Evolutionary conservation across 2,797 vertebrate species (phyloP), one percentile per base, ranked within the genome.

Genomic region (Clarias pachynema): DNA sequence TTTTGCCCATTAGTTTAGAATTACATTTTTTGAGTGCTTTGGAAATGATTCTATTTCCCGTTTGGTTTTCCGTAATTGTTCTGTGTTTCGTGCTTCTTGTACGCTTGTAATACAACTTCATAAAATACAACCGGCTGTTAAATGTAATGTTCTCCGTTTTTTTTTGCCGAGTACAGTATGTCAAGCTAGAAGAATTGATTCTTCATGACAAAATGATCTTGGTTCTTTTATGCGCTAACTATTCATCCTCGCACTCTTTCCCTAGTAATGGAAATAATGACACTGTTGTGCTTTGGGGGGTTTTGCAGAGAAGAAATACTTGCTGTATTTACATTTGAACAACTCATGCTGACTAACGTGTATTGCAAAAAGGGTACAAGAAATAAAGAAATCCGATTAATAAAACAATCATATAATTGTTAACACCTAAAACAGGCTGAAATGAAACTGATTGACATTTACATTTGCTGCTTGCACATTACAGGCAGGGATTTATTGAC

Each of bases 61-160:
- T 81, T 68, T 81, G 63, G 79, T 56, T 68, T 81, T 68, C 26
- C n/a, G 1, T 68, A 49, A 81, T 81, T 81, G 63, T 81, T 68
- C 79, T 24, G 63, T 68, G 62, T 65, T 53, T 31, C 26, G 10
- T 5, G 79, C 44, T 40, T 66, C 79, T 16, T 44, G 34, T 79
- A 26, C 0, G 24, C 79, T 31, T 53, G 40, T 24, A 49, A 65
- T 81, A 49, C 15, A 53, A 26, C 63, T 37, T 40, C 40, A 20
- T 53, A 44, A 53, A 12, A 65, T 31, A 66, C 16, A 29, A 53
- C 26, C 2, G 9, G 53, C 63, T 29, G 20, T 26, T 34, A 3
- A 4, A 37, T 37, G 37, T 37, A 37, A 56, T 31, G 57, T 57
- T 69, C 8, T 40, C 14, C 37, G 24, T 69, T 40, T 75, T 31